Conservation (phyloP, 1,140 invertebrate genomes). For the Anastatus disparis region DNA sequence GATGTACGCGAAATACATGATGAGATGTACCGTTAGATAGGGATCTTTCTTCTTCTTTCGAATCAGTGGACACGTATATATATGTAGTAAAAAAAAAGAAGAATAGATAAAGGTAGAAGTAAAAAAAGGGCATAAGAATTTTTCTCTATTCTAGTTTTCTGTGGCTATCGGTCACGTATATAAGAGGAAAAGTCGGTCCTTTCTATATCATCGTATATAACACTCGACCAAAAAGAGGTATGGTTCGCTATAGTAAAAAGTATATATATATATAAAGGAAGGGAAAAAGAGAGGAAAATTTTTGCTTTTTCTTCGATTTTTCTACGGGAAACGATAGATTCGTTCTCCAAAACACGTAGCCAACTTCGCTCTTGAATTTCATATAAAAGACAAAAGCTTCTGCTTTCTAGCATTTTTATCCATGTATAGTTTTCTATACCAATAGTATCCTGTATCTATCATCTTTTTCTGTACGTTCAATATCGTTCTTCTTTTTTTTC, state of each 20-base stretch:
- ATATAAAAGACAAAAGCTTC: constrained; percentile 37
- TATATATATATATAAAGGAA: too few species aligned
- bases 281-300: too few species aligned
- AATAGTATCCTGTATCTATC: too few species aligned
- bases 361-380: constrained; percentile 31
- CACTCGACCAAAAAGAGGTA: too few species aligned
- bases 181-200: constrained; percentile 6
- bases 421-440: too few species aligned
- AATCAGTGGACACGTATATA: constrained; percentile 11
- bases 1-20: constrained; percentile 4
- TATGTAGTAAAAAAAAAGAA: not conserved
- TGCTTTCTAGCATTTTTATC: too few species aligned
- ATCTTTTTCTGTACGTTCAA: too few species aligned
- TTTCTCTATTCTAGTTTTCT: too few species aligned
- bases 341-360: constrained; percentile 29
- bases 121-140: constrained; percentile 17
- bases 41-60: not conserved
- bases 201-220: too few species aligned
- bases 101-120: not conserved
- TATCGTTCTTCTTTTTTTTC: not conserved
- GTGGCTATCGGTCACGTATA: constrained; percentile 32
- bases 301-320: too few species aligned
- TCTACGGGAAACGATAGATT: too few species aligned
- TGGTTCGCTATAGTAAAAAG: too few species aligned
- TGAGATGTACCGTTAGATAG: not conserved